Evolutionary conservation across 2,797 vertebrate genomes (phyloP).

Genomic region (Sebastes variabilis): DNA sequence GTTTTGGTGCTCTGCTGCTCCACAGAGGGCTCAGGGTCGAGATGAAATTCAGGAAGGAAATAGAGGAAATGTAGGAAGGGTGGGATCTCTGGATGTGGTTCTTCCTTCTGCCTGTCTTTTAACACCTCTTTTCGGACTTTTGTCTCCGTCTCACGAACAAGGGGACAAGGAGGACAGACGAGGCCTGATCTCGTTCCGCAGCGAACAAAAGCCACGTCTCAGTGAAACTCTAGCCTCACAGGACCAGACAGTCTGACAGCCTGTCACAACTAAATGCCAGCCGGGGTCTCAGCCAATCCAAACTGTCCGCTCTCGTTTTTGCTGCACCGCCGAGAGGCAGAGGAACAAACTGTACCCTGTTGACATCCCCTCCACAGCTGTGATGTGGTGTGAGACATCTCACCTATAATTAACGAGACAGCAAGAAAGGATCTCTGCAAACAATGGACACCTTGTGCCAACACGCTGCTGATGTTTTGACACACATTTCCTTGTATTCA

Average conservation of each 20-base stretch:
- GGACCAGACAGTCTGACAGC: background rate
- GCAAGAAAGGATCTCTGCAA: background rate
- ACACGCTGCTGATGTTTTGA: background rate
- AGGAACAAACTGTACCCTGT: background rate
- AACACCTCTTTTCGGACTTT: background rate
- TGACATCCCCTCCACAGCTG: background rate
- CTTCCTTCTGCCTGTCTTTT: background rate
- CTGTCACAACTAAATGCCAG: slow-evolving; percentile 15
- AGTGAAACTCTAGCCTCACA: slow-evolving; percentile 43
- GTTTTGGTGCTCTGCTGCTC: background rate
- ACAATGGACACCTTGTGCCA: background rate
- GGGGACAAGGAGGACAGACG: slow-evolving; percentile 14
- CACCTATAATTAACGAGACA: background rate
- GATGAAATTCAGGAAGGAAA: background rate
- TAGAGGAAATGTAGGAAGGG: background rate
- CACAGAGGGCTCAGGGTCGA: background rate
- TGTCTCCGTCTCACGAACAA: background rate
- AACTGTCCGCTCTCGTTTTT: background rate
- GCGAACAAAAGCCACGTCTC: slow-evolving; percentile 51
- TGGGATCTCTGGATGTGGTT: background rate
- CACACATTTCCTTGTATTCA: background rate
- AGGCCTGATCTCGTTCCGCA: slow-evolving; percentile 43
- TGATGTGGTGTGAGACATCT: background rate
- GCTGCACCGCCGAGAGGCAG: background rate
- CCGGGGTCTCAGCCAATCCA: background rate